Base-by-base conservation (phyloP, 2,888 invertebrate genomes). In the Polylopha cassiicola region DNA sequence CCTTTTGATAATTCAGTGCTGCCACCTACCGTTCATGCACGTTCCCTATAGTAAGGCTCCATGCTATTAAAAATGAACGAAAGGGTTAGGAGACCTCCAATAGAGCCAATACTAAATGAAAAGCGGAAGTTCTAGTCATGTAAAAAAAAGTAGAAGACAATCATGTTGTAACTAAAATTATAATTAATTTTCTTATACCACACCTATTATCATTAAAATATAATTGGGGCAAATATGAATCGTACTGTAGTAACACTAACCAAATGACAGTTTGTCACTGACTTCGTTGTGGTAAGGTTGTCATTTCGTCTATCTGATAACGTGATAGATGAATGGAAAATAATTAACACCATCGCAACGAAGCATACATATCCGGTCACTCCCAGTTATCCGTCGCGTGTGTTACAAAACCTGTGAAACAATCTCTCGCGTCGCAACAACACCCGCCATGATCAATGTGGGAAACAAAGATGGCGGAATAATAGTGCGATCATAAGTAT, bases 391-490 rank as follows among this genome's bases (percentile, higher is more conserved):
- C 51, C 52, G 61, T 63, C 59, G 67, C 48, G 64, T 63, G 65
- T 48, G 53, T 50, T 50, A 51, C 50, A 53, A 54, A 54, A 58
- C 53, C 37, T 65, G 66, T 69, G 65, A 52, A 43, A 48, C 46
- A 37, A 46, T 61, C 70, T 54, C 53, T 61, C 63, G 51, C 58
- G 62, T 58, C 53, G 44, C 63, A 44, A 63, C 67, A 64, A 71
- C 69, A 73, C 70, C 75, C 76, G 77, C 79, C 82, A 82, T 85
- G 85, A 86, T 85, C 86, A 80, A 86, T 86, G 86, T 79, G 67
- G 72, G 74, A 81, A 85, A 80, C 85, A 86, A 86, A 86, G 85
- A 86, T 86, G 86, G 86, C 86, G 85, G 86, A 84, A 79, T 85
- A 84, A 84, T 80, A 82, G 73, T 73, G 81, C 80, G 81, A 81